Base-by-base conservation (phyloP, 2,113 vertebrate genomes). In the Anas platyrhynchos region DNA sequence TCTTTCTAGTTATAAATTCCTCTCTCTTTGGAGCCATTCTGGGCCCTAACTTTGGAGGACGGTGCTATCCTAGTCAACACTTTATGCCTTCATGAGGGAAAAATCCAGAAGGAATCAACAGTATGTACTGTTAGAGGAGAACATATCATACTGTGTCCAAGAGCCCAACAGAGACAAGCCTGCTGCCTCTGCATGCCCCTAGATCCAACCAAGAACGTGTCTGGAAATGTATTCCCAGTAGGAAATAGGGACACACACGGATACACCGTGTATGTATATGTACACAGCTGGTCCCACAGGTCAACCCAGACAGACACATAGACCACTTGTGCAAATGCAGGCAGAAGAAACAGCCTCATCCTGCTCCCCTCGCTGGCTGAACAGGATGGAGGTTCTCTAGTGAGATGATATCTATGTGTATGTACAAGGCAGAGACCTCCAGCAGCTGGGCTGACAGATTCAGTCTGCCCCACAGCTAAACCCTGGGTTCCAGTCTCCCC, bases 181-280 rank as follows among this genome's bases (percentile, higher is more conserved):
- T 54, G 29, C 38, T 71, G 38, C n/a, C 52, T 36, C 32, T 38
- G 2, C 3, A 5, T 56, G 22, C 4, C 5, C 3, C 6, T 13
- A 58, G 43, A 8, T 72, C 5, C 31, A 52, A 14, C 17, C 1
- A 2, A 21, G 29, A 43, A 6, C 1, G 10, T 83, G 55, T 15
- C n/a, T 74, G 36, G 43, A 58, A 86, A 58, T 11, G 23, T 7
- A 9, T 21, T 82, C 8, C 13, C 11, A 8, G 46, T 6, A 50
- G 50, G 23, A 7, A 50, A 26, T 46, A 38, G 46, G 31, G 22
- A 50, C 18, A 32, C 13, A 17, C 32, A 29, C 7, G 0, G 6
- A 14, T 1, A 32, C 1, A 32, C 11, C 27, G 17, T 20, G 23
- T 25, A 31, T n/a, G 4, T 66, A 1, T n/a, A 14, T 8, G 5